Percentiles rank a stretch among this genome's conserved stretches.
phyloP scores from a whole-genome alignment of 2,888 invertebrate genomes.

The Perithous albicinctus region DNA sequence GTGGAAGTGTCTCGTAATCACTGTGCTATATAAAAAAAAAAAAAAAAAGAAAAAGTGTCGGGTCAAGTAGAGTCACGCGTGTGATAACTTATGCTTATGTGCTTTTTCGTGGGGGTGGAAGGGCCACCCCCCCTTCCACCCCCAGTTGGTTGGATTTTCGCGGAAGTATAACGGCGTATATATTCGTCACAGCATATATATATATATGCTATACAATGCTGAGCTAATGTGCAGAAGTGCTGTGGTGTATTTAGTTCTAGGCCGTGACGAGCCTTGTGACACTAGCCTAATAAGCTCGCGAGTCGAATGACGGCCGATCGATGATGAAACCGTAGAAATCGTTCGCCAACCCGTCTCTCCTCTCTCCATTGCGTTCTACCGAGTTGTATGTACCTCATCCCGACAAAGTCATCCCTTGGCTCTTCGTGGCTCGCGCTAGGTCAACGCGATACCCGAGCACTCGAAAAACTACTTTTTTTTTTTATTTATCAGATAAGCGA shows the following conservation, averaged over 20 bases:
- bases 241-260: conserved; percentile 80
- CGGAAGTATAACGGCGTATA: not conserved
- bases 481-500: conserved; percentile 29
- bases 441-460: conserved; percentile 71
- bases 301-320: conserved; percentile 81
- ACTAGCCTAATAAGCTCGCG: conserved; percentile 83
- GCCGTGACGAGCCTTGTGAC: conserved; percentile 81
- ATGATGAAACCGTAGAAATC: conserved; percentile 83
- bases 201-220: not conserved
- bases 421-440: conserved; percentile 71
- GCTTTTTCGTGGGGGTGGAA: not conserved
- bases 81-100: not conserved
- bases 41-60: too few species aligned
- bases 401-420: conserved; percentile 49
- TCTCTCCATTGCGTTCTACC: too few species aligned
- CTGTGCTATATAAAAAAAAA: conserved; percentile 16
- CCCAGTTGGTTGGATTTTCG: not conserved
- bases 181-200: too few species aligned
- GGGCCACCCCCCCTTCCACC: not conserved
- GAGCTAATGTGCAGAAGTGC: conserved; percentile 2
- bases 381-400: too few species aligned
- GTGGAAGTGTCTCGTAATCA: conserved; percentile 9
- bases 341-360: conserved; percentile 46
- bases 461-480: too few species aligned
- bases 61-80: conserved; percentile 16